These are phyloP conservation scores for Ptilorrhoa leucosticta DNA, from an alignment of 2,113 vertebrate species.

Conservation along the genomic window DNA sequence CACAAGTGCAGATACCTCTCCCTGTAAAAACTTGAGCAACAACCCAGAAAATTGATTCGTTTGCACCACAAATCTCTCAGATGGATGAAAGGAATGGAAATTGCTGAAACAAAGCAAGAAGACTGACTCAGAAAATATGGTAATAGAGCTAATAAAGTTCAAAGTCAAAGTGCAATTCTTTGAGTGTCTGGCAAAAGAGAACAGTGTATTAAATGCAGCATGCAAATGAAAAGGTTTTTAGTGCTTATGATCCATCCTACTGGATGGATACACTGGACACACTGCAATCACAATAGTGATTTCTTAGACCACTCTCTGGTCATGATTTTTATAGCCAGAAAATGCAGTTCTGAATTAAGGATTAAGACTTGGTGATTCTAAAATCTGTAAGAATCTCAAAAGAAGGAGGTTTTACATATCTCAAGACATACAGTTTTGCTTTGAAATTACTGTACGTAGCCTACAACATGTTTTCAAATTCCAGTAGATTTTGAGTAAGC, in stretches of 20 bases:
- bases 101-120: slow-evolving; percentile 6
- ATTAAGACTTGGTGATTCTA: neutral
- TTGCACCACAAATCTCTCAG: neutral
- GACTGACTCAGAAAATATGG: neutral
- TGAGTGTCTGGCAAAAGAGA: neutral
- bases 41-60: slow-evolving; percentile 10
- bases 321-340: neutral
- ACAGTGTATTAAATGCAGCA: neutral
- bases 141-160: neutral
- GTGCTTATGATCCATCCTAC: neutral
- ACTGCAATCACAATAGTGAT: too few relatives aligned
- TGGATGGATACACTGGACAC: too few relatives aligned
- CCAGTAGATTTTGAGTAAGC: neutral
- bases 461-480: neutral
- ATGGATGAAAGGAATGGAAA: neutral
- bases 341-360: neutral
- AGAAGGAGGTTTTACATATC: neutral
- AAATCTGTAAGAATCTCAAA: neutral
- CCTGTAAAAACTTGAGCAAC: neutral
- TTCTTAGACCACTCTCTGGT: neutral
- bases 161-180: neutral
- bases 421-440: neutral
- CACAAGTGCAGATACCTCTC: neutral
- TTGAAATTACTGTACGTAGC: neutral
- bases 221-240: neutral